Conservation (phyloP, 92 coral and sea anemone species). For the Blastomussa wellsi region DNA sequence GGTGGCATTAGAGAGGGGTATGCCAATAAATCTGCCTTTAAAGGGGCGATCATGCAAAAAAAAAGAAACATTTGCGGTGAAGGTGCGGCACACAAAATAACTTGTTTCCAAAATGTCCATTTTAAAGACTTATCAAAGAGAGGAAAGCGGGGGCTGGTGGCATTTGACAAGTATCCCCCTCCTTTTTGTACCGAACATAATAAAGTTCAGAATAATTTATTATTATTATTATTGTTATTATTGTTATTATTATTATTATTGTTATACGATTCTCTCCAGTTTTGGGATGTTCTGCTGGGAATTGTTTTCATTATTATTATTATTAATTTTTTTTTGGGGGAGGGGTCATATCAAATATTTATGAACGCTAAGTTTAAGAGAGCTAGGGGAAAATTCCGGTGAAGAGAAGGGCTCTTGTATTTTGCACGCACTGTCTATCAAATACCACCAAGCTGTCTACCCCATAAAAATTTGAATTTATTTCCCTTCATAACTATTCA, state of each 20-base stretch:
- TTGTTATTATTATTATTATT: too few relatives aligned
- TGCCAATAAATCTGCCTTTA: constrained; percentile 4
- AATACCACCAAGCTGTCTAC: neutral
- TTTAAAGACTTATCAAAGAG: too few relatives aligned
- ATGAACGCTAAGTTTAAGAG: constrained; percentile 11
- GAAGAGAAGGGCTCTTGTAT: neutral
- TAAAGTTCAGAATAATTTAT: neutral
- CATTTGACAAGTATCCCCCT: neutral
- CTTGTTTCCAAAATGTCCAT: neutral
- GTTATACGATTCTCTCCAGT: too few relatives aligned
- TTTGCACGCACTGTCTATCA: neutral
- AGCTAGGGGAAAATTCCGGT: neutral
- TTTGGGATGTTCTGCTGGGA: too few relatives aligned
- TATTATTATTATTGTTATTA: too few relatives aligned
- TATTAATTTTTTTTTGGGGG: too few relatives aligned
- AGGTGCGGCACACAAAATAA: constrained; percentile 6
- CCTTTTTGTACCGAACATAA: neutral
- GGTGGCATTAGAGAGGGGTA: neutral
- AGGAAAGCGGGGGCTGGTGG: too few relatives aligned
- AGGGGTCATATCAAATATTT: constrained; percentile 10
- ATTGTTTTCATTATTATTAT: neutral
- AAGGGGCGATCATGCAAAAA: constrained; percentile 3
- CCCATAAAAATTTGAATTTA: constrained; percentile 2
- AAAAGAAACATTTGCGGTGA: constrained; percentile 19
- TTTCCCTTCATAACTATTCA: constrained; percentile 20